A percentile compares a stretch with the other conserved stretches of the same genome.
Evolutionary conservation across 1,140 invertebrate species (phyloP).

Genomic region (Maniola jurtina): DNA sequence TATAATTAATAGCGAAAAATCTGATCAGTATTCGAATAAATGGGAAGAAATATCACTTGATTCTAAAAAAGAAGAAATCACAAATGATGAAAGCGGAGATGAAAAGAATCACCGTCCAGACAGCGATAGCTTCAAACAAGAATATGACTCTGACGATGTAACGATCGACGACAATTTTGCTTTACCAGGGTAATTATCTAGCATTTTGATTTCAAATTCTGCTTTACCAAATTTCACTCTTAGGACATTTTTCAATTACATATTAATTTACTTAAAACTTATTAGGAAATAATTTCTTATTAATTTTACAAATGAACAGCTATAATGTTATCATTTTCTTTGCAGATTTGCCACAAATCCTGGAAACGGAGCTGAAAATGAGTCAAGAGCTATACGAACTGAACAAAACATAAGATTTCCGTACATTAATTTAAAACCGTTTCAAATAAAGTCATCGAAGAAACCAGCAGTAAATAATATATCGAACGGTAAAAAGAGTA

Average conservation of each 20-base stretch:
- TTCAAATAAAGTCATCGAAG: slow-evolving; percentile 59
- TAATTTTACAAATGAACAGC: neutral
- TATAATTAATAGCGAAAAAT: slow-evolving; percentile 67
- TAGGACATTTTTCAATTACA: neutral
- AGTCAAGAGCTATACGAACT: slow-evolving; percentile 69
- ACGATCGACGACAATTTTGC: slow-evolving; percentile 60
- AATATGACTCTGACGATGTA: slow-evolving; percentile 23
- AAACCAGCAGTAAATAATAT: slow-evolving; percentile 38
- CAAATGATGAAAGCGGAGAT: slow-evolving; percentile 9
- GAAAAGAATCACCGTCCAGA: neutral
- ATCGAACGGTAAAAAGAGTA: slow-evolving; percentile 54
- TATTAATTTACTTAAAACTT: slow-evolving; percentile 5
- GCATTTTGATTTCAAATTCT: neutral
- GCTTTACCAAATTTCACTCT: too few species aligned
- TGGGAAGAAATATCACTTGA: slow-evolving; percentile 59
- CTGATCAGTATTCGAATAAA: slow-evolving; percentile 46
- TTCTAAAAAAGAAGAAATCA: slow-evolving; percentile 30
- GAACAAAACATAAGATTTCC: slow-evolving; percentile 66
- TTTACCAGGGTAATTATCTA: slow-evolving; percentile 66
- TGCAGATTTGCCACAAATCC: slow-evolving; percentile 61
- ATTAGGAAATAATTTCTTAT: too few species aligned
- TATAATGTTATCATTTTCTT: slow-evolving; percentile 25
- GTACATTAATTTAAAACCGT: slow-evolving; percentile 67
- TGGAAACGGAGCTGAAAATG: slow-evolving; percentile 69
- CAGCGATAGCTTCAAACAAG: neutral